Percentiles rank a stretch among this genome's conserved stretches.
These are phyloP conservation scores for Notothenia rossii DNA, from an alignment of 2,113 vertebrate genomes.

Conservation along the genomic window DNA sequence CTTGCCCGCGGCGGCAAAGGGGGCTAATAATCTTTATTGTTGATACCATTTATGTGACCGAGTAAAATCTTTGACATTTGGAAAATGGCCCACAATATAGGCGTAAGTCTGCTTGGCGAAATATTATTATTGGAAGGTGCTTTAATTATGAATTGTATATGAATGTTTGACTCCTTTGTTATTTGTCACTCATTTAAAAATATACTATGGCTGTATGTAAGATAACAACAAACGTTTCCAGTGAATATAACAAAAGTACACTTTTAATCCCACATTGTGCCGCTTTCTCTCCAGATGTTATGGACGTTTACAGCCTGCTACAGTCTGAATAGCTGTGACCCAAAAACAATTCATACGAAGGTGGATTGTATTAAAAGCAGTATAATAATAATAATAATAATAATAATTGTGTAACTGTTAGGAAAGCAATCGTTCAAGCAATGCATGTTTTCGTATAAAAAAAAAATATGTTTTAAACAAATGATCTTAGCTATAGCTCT, in stretches of 20 bases:
- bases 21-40: conserved; percentile 8
- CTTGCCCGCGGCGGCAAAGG: conserved; percentile 36
- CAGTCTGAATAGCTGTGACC: neutral
- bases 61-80: neutral
- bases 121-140: neutral
- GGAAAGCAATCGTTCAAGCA: neutral
- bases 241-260: neutral
- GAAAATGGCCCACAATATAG: neutral
- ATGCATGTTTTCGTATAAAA: neutral
- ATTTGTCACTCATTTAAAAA: neutral
- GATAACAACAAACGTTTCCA: neutral
- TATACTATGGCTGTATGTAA: neutral
- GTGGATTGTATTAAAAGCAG: neutral
- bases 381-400: neutral
- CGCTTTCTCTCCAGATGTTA: neutral
- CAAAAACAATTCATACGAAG: neutral
- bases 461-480: neutral
- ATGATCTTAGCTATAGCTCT: too few species aligned
- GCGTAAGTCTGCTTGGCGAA: too few species aligned
- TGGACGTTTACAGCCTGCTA: neutral
- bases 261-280: conserved; percentile 3
- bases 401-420: neutral
- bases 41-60: neutral
- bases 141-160: neutral
- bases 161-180: neutral